phyloP scores from a whole-genome alignment of 2,797 vertebrate genomes.

The Cheirogaleus major region DNA sequence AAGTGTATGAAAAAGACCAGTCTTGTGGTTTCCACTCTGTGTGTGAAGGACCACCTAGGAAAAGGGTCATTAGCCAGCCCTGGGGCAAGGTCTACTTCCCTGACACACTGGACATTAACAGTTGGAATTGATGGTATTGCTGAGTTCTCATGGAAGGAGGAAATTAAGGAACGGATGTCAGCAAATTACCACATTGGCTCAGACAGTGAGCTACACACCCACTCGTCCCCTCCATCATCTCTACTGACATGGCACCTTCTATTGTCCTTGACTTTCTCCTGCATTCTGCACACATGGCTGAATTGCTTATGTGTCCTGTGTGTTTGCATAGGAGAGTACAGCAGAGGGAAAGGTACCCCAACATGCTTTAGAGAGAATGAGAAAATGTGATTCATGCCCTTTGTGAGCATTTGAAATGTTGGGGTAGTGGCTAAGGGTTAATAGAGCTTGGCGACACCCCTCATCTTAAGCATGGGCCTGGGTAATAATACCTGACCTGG shows the following conservation, averaged over 20 bases:
- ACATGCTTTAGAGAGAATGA: constrained; percentile 7
- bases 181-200: constrained; percentile 23
- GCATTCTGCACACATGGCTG: neutral
- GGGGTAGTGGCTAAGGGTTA: neutral
- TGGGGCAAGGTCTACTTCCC: constrained; percentile 7
- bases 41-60: neutral
- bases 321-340: constrained; percentile 34
- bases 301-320: constrained; percentile 6
- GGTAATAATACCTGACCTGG: neutral
- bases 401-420: constrained; percentile 4
- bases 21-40: neutral
- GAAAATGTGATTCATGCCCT: neutral
- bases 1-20: neutral
- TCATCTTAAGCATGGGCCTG: neutral
- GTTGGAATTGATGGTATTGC: neutral
- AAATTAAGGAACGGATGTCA: constrained; percentile 7
- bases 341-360: neutral
- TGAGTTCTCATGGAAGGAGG: constrained; percentile 29
- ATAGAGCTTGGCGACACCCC: neutral
- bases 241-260: neutral
- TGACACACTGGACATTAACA: neutral
- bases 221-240: constrained; percentile 48
- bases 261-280: constrained; percentile 66
- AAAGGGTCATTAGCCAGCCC: constrained; percentile 20
- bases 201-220: neutral